Conservation (phyloP, 1,140 invertebrate genomes). For the Nasonia vitripennis region DNA sequence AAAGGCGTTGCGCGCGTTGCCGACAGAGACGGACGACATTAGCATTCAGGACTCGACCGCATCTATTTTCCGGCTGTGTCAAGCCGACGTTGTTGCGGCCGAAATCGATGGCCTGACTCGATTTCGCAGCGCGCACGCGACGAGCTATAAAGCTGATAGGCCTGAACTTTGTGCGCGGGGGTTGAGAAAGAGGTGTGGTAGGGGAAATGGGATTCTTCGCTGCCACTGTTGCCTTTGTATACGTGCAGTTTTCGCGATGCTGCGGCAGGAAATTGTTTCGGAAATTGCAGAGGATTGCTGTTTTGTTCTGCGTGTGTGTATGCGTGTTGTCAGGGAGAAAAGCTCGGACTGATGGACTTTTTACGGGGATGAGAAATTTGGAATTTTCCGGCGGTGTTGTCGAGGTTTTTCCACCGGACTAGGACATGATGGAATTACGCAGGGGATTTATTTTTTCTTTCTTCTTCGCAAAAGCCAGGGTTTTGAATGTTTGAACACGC, state of each 20-base stretch:
- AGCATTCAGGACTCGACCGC: constrained; percentile 15
- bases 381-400: neutral
- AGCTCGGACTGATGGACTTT: neutral
- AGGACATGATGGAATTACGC: no score
- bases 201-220: neutral
- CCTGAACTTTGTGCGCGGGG: neutral
- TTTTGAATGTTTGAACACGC: no score
- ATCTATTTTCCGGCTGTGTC: constrained; percentile 25
- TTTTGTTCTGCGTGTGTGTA: neutral
- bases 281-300: constrained; percentile 1
- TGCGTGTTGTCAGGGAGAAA: neutral
- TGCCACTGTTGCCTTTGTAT: neutral
- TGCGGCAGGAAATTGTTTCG: constrained; percentile 6
- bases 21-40: constrained; percentile 7
- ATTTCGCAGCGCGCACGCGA: constrained; percentile 13
- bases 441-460: no score
- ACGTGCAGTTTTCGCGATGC: neutral
- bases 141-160: constrained; percentile 22
- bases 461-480: no score
- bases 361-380: neutral
- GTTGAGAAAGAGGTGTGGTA: no score
- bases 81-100: neutral
- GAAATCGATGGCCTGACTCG: constrained; percentile 31
- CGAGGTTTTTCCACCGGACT: no score
- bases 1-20: neutral